Percentiles rank a stretch among this genome's conserved stretches.
These are phyloP conservation scores for Hipparchia sbordonii DNA, from an alignment of 2,888 invertebrate species.

Conservation along the genomic window DNA sequence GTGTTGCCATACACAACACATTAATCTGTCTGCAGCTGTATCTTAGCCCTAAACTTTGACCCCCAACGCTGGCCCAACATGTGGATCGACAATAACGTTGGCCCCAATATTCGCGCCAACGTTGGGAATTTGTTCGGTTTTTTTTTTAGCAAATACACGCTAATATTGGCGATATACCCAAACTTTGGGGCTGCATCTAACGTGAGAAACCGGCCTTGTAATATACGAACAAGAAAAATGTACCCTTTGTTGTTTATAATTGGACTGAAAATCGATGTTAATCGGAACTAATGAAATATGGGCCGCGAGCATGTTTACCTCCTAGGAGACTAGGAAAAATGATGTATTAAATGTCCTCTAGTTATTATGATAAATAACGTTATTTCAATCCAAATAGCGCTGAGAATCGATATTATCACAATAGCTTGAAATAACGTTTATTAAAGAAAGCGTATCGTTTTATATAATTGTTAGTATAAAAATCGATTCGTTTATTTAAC, in stretches of 20 bases:
- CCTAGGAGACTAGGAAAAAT: background rate
- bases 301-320: background rate
- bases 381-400: background rate
- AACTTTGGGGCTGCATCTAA: no score
- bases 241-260: background rate
- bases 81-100: no score
- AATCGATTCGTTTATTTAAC: no score
- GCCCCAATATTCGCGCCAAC: no score
- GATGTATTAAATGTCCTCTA: background rate
- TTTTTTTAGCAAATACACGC: background rate
- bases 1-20: background rate
- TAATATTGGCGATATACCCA: no score
- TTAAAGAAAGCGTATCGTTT: background rate
- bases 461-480: background rate
- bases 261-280: constrained; percentile 7
- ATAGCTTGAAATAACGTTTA: background rate
- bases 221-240: background rate
- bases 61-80: no score
- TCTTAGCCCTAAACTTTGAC: background rate
- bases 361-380: background rate
- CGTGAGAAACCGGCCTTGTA: no score
- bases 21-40: background rate
- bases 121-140: background rate
- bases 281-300: background rate
- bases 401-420: background rate